Evolutionary conservation across 2,797 vertebrate species (phyloP), one percentile per base, ranked within the genome.

Genomic region (Syngnathus rostellatus): DNA sequence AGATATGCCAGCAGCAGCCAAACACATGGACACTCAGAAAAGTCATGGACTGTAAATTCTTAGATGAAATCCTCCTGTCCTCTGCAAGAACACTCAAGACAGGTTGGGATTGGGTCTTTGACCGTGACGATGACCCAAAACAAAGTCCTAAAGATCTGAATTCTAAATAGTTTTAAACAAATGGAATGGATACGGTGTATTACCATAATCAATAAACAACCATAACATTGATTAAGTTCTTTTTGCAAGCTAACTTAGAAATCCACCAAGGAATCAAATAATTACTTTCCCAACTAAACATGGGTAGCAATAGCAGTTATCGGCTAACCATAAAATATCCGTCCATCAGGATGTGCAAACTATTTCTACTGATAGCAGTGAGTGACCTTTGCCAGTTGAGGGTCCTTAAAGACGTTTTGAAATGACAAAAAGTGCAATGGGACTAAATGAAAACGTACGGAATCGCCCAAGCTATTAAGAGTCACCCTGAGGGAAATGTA

Each of bases 1-100:
- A 76, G 75, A 84, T 82, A 31, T 75, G 69, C 23, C 2, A 61
- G 63, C 23, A 62, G 63, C 67, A 74, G 73, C 75, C 72, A 59
- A 64, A 72, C 55, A 1, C 14, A 38, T 38, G 14, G 14, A 58
- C 54, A 37, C 25, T 8, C 14, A 2, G 53, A 55, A 10, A 21
- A 25, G 23, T 10, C 5, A 51, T 21, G 50, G 19, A 51, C 19
- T 51, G n/a, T 9, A 51, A 51, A 51, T 7, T 51, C 8, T 51
- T n/a, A 8, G 50, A 8, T 51, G 50, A 12, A 54, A 54, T 1
- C 11, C 53, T 54, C 53, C 21, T 25, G 23, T 53, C n/a, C n/a
- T 53, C 51, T 12, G 53, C 53, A 54, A 23, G 21, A 54, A 54
- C 53, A 54, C 46, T 4, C 14, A 48, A 17, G 46, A 19, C 53